Conservation (phyloP, 2,797 vertebrate species). For the Tolypeutes matacus region DNA sequence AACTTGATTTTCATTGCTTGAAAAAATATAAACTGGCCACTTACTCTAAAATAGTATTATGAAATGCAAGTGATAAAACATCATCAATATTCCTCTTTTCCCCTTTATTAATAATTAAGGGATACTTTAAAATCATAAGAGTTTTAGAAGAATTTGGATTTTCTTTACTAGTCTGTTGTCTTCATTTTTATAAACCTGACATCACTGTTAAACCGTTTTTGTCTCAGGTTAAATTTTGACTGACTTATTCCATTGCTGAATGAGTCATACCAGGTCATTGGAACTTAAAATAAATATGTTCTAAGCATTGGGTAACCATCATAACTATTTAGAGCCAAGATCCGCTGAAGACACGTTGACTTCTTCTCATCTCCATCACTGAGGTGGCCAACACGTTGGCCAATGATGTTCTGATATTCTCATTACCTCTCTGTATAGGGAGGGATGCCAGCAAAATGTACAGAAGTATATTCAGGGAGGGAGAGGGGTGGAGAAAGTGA, state of each 20-base stretch:
- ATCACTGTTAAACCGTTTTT: conserved; percentile 61
- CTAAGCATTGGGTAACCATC: conserved; percentile 56
- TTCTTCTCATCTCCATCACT: conserved; percentile 9
- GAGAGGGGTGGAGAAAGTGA: too few species aligned
- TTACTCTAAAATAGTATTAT: conserved; percentile 61
- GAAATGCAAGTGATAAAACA: conserved; percentile 51
- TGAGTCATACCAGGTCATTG: conserved; percentile 73
- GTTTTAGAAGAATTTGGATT: conserved; percentile 60
- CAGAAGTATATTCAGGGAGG: conserved; percentile 48
- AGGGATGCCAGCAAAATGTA: background rate
- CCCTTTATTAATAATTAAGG: conserved; percentile 58
- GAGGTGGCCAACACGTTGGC: background rate
- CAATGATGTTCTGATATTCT: background rate
- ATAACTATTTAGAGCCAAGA: conserved; percentile 68
- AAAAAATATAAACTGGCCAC: conserved; percentile 54
- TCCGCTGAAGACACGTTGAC: conserved; percentile 51
- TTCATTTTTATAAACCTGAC: conserved; percentile 75
- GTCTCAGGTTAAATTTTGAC: conserved; percentile 67
- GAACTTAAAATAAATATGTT: conserved; percentile 80
- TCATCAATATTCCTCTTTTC: conserved; percentile 44
- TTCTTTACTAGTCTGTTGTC: conserved; percentile 49
- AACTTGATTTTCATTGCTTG: conserved; percentile 61
- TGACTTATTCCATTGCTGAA: conserved; percentile 61
- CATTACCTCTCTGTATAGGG: background rate
- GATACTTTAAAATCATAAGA: conserved; percentile 56